A percentile compares a stretch with the other conserved stretches of the same genome.
Conservation (phyloP, 2,888 invertebrate species). For the Mythimna vitellina region DNA sequence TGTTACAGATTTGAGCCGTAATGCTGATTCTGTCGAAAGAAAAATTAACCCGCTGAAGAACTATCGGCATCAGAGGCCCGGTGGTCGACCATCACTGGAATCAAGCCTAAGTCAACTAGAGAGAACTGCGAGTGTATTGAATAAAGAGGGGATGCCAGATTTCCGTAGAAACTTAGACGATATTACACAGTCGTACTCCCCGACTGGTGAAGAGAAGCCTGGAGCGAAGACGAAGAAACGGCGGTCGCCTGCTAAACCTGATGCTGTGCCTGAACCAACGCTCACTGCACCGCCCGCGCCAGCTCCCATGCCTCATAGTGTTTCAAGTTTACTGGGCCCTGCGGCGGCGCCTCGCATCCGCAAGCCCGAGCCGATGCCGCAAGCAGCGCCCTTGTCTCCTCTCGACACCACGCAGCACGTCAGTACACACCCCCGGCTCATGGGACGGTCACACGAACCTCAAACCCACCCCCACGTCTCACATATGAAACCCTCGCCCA, state of each 20-base stretch:
- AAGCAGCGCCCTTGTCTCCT: conserved; percentile 59
- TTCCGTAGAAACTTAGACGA: conserved; percentile 87
- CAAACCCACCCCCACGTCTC: conserved; percentile 56
- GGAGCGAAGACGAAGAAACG: conserved; percentile 84
- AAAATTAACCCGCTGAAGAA: conserved; percentile 88
- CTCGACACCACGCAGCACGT: conserved; percentile 61
- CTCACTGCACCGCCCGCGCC: conserved; percentile 51
- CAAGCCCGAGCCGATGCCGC: conserved; percentile 64
- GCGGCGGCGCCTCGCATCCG: conserved; percentile 65
- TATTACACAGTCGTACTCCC: conserved; percentile 88
- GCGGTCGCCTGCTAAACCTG: conserved; percentile 81
- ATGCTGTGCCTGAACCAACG: conserved; percentile 51
- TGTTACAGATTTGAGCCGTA: conserved; percentile 60
- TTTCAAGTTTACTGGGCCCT: conserved; percentile 83
- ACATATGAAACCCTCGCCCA: conserved; percentile 53
- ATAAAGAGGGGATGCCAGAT: conserved; percentile 86
- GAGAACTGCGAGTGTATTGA: conserved; percentile 84
- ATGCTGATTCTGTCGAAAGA: conserved; percentile 75
- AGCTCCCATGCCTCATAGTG: conserved; percentile 84
- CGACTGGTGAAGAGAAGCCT: conserved; percentile 81
- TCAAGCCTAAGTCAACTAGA: conserved; percentile 86
- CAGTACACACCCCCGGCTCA: conserved; percentile 41
- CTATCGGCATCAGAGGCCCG: conserved; percentile 86
- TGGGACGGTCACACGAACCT: conserved; percentile 45
- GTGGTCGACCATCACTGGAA: conserved; percentile 79